Conservation (phyloP, 1,140 invertebrate genomes). For the Drosophila ogumai region DNA sequence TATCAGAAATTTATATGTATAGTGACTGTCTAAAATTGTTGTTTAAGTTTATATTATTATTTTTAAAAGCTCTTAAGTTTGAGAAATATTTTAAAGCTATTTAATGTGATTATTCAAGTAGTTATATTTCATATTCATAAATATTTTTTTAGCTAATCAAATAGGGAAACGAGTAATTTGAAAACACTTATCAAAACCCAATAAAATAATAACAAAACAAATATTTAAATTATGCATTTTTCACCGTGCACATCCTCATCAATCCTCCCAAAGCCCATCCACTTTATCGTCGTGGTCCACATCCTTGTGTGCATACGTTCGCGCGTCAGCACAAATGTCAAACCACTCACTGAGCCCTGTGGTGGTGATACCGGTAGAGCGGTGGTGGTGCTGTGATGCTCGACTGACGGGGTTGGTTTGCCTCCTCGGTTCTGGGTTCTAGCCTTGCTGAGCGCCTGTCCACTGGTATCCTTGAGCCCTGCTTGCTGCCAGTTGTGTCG, state of each 20-base stretch:
- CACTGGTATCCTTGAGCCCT: slow-evolving; percentile 65
- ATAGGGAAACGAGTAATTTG: no score
- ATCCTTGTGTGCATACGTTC: slow-evolving; percentile 77
- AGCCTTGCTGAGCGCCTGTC: slow-evolving; percentile 69
- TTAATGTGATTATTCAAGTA: no score
- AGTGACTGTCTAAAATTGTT: no score
- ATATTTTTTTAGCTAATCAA: no score
- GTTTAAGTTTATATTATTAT: no score
- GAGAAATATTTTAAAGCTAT: no score
- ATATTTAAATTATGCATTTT: slow-evolving; percentile 14
- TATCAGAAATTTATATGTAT: not conserved
- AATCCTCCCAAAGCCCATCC: slow-evolving; percentile 12
- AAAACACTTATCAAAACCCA: not conserved
- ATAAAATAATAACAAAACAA: not conserved
- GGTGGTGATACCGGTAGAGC: slow-evolving; percentile 28
- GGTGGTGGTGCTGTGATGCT: slow-evolving; percentile 14
- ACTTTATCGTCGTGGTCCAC: slow-evolving; percentile 38
- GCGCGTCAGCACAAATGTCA: slow-evolving; percentile 83
- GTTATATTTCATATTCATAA: no score
- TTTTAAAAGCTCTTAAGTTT: no score
- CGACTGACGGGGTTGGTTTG: slow-evolving; percentile 36
- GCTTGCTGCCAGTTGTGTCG: slow-evolving; percentile 21
- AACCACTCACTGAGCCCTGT: slow-evolving; percentile 72
- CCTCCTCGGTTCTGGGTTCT: slow-evolving; percentile 40
- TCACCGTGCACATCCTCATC: slow-evolving; percentile 20